These are phyloP conservation scores for Deilephila elpenor DNA, from an alignment of 2,888 invertebrate genomes.

Conservation along the genomic window DNA sequence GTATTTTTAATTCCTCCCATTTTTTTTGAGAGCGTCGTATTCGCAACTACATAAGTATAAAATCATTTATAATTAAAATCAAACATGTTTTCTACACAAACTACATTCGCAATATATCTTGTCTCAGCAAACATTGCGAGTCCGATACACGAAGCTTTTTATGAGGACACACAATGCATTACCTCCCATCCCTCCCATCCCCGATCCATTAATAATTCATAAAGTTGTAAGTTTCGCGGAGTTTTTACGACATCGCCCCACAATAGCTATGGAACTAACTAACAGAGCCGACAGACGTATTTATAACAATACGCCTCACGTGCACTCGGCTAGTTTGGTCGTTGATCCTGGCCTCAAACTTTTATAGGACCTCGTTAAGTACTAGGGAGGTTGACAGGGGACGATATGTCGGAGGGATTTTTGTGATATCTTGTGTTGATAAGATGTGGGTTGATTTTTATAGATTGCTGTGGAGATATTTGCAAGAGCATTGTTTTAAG, in stretches of 20 bases:
- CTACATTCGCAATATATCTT: background rate
- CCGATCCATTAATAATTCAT: slow-evolving; percentile 25
- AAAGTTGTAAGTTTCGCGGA: slow-evolving; percentile 24
- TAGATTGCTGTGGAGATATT: no score
- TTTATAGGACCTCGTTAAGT: slow-evolving; percentile 40
- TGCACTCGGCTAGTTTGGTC: slow-evolving; percentile 46
- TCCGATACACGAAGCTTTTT: slow-evolving; percentile 12
- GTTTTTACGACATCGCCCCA: slow-evolving; percentile 21
- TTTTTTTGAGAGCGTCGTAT: no score
- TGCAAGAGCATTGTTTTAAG: no score
- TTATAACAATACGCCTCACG: slow-evolving; percentile 48
- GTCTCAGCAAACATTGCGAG: slow-evolving; percentile 1
- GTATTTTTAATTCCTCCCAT: no score
- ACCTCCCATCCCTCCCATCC: slow-evolving; percentile 7
- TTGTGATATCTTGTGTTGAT: background rate
- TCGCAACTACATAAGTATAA: no score
- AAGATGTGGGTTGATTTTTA: no score
- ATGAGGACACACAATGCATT: slow-evolving; percentile 25
- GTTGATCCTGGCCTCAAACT: slow-evolving; percentile 43
- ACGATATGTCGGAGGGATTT: slow-evolving; percentile 22
- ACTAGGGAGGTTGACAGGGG: background rate
- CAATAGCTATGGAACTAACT: slow-evolving; percentile 24
- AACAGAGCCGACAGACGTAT: slow-evolving; percentile 17
- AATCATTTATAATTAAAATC: background rate
- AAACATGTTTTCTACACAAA: background rate